Base-by-base conservation (phyloP, 2,113 vertebrate species). In the Dicrurus megarhynchus region DNA sequence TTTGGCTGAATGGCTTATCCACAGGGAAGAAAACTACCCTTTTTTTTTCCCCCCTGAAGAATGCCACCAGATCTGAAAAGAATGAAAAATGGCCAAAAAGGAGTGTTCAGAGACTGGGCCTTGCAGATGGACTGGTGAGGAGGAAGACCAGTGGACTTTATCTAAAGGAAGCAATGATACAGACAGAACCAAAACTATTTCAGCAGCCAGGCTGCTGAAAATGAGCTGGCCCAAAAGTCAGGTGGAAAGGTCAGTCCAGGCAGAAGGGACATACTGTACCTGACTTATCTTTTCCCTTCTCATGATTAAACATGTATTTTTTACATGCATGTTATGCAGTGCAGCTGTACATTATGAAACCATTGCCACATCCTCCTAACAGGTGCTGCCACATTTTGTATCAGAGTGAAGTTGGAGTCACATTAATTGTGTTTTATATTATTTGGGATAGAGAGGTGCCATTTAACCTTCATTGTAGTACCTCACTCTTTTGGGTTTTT, bases 351-450 rank as follows among this genome's bases (percentile, higher is more conserved):
- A 17, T 42, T 55, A 56, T 47, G 77, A 95, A 97, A 95, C n/a
- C 23, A 21, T 73, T 93, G 84, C 77, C 76, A 87, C 89, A 87
- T 65, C 52, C 86, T 92, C 57, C 84, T 44, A 87, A 91, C 74
- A 95, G 94, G 93, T 55, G 49, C n/a, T 90, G 85, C 92, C 4
- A 7, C 92, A 93, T 94, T 96, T 95, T 75, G 63, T 91, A 86
- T 93, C 59, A 0, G 82, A 85, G 85, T 93, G 87, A 95, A 96
- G 71, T 33, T 80, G 59, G 78, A 85, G 81, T 37, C 6, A 5
- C 16, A 50, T 9, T 3, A 56, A 83, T 49, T 46, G 28, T 20
- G 57, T 61, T 84, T 64, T 19, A 42, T 82, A 24, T 57, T 55
- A 67, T 74, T 94, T 61, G 49, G 64, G 19, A 68, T 46, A 81